Evolutionary conservation across 1,140 invertebrate genomes (phyloP), one percentile per base, ranked within the genome.

Genomic region (Drosophila truncata): DNA sequence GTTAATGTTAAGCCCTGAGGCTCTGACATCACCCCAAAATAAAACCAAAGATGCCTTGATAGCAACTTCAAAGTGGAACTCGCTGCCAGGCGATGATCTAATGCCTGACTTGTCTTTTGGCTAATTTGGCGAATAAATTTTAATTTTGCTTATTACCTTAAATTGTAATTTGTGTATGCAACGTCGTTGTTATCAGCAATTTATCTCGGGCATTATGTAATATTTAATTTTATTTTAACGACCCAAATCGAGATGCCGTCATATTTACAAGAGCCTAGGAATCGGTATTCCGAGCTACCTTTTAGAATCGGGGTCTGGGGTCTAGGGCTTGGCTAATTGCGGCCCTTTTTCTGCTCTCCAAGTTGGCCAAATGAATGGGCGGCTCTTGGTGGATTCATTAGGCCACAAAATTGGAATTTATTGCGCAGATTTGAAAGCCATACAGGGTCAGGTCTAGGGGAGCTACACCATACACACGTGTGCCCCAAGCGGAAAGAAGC

Each of bases 361-460:
- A 52, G 50, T 31, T 47, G 80, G 64, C 72, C 52, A 72, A 86
- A 80, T 70, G 61, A 84, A 82, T 88, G 85, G 84, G 84, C 60
- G 66, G 67, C 66, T 84, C 76, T 80, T 42, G 76, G 80, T 70
- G 61, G 84, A 87, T 87, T 83, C 84, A 87, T 87, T 87, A 87
- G 85, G 84, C 71, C 77, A 73, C 67, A 47, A 87, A 87, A 87
- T 88, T 80, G 84, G 78, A 88, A 87, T 87, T 87, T 88, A 88
- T 87, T 83, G 84, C 77, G 67, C 73, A 83, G 80, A 87, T 87
- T 87, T 88, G 76, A 87, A 80, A 86, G 83, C 85, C 82, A 80
- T 57, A 69, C 65, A 41, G 52, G 66, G 64, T 27, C 31, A 20
- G 50, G 31, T 23, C 14, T 13, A n/a, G n/a, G 37, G 13, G 60